These are phyloP conservation scores for Eptatretus atami DNA, from an alignment of 2,797 vertebrate genomes.

Conservation along the genomic window DNA sequence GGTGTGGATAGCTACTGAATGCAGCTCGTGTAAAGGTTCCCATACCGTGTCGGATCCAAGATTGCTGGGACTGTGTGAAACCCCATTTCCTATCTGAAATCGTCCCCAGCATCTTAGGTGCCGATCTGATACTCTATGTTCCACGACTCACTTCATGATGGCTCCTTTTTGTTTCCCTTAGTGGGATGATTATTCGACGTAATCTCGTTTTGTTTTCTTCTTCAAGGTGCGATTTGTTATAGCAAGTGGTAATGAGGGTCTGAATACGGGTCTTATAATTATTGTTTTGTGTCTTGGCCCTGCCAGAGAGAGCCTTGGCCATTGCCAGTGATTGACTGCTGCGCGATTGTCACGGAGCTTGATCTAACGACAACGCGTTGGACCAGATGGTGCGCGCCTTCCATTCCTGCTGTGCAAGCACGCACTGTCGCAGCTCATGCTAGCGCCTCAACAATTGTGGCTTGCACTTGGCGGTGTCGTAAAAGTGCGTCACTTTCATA, in stretches of 20 bases:
- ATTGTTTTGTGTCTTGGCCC: no score
- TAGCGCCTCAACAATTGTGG: constrained; percentile 94
- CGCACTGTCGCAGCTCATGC: constrained; percentile 40
- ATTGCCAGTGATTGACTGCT: constrained; percentile 41
- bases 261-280: no score
- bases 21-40: no score
- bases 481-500: constrained; percentile 23
- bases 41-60: no score
- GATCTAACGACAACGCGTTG: constrained; percentile 87
- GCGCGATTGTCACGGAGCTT: constrained; percentile 45
- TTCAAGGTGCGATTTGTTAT: no score
- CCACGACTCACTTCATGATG: not conserved
- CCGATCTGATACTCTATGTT: no score
- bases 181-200: not conserved
- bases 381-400: constrained; percentile 74
- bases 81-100: no score
- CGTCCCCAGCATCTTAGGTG: no score
- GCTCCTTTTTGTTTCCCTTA: not conserved
- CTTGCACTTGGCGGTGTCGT: constrained; percentile 71
- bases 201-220: no score
- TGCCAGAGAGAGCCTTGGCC: constrained; percentile 42
- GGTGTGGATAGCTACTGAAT: no score
- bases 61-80: no score
- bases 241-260: no score
- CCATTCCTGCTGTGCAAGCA: constrained; percentile 51